These are phyloP conservation scores for Aphidoletes aphidimyza DNA, from an alignment of 2,888 invertebrate species.

Conservation along the genomic window DNA sequence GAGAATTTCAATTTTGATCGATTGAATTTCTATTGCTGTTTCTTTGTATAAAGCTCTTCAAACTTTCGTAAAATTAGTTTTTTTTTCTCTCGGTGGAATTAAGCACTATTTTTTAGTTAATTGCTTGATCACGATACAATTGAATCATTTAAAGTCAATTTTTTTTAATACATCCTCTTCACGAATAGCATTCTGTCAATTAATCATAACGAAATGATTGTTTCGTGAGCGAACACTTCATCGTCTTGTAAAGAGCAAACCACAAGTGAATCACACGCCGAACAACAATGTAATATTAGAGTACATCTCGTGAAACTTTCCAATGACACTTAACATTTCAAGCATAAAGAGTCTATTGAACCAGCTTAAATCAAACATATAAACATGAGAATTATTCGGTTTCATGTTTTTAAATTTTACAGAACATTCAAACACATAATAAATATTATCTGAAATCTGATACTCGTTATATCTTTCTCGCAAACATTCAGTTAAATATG, in stretches of 20 bases:
- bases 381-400: not conserved
- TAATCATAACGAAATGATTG: conserved; percentile 28
- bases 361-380: not conserved
- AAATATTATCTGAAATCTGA: too few species aligned
- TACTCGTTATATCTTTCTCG: too few species aligned
- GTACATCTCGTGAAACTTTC: not conserved
- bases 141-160: not conserved
- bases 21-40: not conserved
- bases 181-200: not conserved
- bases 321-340: not conserved
- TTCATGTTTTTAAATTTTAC: too few species aligned
- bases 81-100: not conserved
- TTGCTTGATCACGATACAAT: conserved; percentile 20
- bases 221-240: conserved; percentile 46
- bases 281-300: not conserved
- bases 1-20: conserved; percentile 8
- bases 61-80: not conserved
- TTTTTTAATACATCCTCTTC: not conserved
- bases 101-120: not conserved
- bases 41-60: not conserved
- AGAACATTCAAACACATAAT: not conserved
- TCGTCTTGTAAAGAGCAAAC: not conserved
- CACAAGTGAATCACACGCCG: conserved; percentile 25
- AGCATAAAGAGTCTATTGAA: not conserved
- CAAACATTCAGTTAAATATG: not conserved